Evolutionary conservation across 1,140 invertebrate species (phyloP), one percentile per base, ranked within the genome.

Genomic region (Megathymus violae): DNA sequence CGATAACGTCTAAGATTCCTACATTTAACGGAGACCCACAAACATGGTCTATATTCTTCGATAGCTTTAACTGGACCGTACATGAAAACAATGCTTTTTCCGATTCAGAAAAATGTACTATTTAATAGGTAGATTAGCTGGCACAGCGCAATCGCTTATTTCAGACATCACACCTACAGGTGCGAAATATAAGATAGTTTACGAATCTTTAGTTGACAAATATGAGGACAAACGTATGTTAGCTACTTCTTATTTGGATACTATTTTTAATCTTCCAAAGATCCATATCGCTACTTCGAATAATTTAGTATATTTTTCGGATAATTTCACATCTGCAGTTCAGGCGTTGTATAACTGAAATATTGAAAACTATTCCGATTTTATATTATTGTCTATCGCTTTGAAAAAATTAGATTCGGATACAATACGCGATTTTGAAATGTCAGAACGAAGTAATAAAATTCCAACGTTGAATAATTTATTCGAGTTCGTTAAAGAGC

Each of bases 191-290:
- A n/a, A 9, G 0, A 17, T 58, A 2, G 40, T 64, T 6, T 50
- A 47, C n/a, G 9, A 50, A 9, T 10, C 63, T 4, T 27, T 65
- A 19, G 34, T 60, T 4, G 47, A 59, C 46, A 65, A 65, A 44
- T 65, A 65, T 25, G 63, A 65, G 41, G 63, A 65, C 15, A 65
- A 65, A 38, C 17, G 63, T 9, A 17, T 59, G 22, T 14, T 59
- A 3, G 63, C 63, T 15, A 25, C 52, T 0, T 41, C 51, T 6
- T 65, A 65, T 31, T 50, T 65, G 25, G 43, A 58, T 58, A 47
- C 43, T 11, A 59, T 65, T 16, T 65, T 65, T 22, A 34, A 64
- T 1, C n/a, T 51, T 31, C 40, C 48, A 10, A 16, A 36, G 0
- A 50, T 50, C 3, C 34, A 15, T 34, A 50, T 27, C 13, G 47